Evolutionary conservation across 2,888 invertebrate genomes (phyloP), one percentile per base, ranked within the genome.

Genomic region (Netelia melanura): DNA sequence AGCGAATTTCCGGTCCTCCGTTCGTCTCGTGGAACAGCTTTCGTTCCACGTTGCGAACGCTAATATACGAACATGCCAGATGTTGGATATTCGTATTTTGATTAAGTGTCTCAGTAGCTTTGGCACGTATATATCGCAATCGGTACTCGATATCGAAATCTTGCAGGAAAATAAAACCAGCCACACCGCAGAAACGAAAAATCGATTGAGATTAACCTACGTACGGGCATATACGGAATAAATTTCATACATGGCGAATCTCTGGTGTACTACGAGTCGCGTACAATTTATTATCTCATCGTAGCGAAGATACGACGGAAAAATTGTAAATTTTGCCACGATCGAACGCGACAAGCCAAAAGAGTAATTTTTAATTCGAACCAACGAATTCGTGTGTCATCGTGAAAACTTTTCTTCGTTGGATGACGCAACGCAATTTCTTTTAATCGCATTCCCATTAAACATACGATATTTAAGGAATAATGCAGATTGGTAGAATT

Each of bases 81-180:
- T 82, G 65, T 58, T 71, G 65, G 64, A 82, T 82, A 71, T 65
- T 82, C 38, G 17, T 21, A 65, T 72, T 56, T 71, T 43, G 70
- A 76, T 65, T 65, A 17, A 82, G 77, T 77, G 76, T 44, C 61
- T 23, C 65, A 25, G 64, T 30, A 30, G 17, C 56, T 54, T 48
- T 38, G 23, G 78, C 58, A 81, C 9, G 17, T 56, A 71, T 56
- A 68, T 30, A 58, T 67, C 21, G 21, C 68, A 30, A 77, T 54
- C 38, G 44, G 10, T n/a, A 21, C 48, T 30, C 58, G 62, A 61
- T 77, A 77, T 68, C 64, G 77, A 25, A 17, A 48, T 68, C 67
- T 14, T 17, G 3, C n/a, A 58, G 38, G 48, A 56, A 65, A 23
- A 25, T 23, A 72, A 65, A 21, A 11, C 48, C 48, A 58, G 58